phyloP scores from a whole-genome alignment of 2,113 vertebrate genomes.

The Indicator maculatus region DNA sequence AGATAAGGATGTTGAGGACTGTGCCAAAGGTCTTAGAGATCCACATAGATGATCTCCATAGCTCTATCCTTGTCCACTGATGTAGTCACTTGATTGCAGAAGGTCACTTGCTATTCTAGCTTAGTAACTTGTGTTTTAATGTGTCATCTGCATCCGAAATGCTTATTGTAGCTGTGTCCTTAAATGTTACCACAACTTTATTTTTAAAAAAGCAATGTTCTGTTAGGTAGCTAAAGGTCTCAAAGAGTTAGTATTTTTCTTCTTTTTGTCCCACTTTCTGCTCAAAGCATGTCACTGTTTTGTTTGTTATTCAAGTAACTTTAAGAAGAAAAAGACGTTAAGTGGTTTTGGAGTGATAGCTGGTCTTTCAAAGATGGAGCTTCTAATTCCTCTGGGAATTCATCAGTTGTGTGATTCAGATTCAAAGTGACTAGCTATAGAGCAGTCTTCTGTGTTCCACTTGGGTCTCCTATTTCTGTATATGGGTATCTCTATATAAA shows the following conservation, averaged over 20 bases:
- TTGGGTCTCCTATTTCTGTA: fast-evolving
- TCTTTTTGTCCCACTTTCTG: fast-evolving
- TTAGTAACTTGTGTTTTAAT: fast-evolving
- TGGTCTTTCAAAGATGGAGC: neutral
- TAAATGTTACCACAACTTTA: fast-evolving
- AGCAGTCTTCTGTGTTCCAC: neutral
- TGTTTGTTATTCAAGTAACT: neutral
- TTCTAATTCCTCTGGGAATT: neutral
- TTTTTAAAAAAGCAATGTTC: neutral
- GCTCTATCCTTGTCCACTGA: neutral
- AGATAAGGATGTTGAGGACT: neutral
- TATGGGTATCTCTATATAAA: fast-evolving
- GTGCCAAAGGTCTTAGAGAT: neutral
- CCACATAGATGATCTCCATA: neutral
- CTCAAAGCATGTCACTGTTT: fast-evolving
- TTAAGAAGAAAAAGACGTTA: neutral
- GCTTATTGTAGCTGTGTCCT: fast-evolving
- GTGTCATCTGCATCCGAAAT: fast-evolving
- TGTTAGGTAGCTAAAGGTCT: neutral
- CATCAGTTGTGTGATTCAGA: neutral
- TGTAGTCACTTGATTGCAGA: neutral
- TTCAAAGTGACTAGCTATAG: neutral
- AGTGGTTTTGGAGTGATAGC: neutral
- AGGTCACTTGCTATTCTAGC: fast-evolving
- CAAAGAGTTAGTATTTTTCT: neutral